These are phyloP conservation scores for Reinhardtius hippoglossoides DNA, from an alignment of 2,113 vertebrate genomes.

Conservation along the genomic window DNA sequence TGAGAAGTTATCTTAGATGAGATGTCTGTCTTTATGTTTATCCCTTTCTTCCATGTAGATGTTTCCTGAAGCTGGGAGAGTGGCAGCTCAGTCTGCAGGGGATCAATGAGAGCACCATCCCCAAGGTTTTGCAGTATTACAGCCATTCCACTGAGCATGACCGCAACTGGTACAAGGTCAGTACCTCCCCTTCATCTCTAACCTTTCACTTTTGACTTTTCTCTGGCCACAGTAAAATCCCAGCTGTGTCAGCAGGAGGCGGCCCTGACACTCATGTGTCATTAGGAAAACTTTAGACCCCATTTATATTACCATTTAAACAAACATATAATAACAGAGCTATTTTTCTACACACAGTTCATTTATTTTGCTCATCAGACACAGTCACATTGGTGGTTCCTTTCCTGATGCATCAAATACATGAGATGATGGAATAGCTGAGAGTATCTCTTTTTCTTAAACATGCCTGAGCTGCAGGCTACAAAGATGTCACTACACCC, in stretches of 20 bases:
- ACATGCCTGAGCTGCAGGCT: slow-evolving; percentile 34
- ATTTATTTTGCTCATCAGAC: slow-evolving; percentile 34
- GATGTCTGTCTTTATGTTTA: neutral
- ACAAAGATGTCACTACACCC: slow-evolving; percentile 19
- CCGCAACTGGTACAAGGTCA: slow-evolving; percentile 99
- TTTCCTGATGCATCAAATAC: slow-evolving; percentile 15
- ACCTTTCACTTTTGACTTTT: slow-evolving; percentile 48
- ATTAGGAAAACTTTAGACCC: slow-evolving; percentile 15
- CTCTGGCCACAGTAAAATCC: slow-evolving; percentile 38
- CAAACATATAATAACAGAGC: slow-evolving; percentile 15
- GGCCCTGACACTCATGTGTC: neutral
- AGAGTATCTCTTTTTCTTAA: slow-evolving; percentile 19
- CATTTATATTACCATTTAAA: slow-evolving; percentile 22
- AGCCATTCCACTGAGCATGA: slow-evolving; percentile 97
- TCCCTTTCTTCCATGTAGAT: slow-evolving; percentile 79
- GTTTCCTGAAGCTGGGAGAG: slow-evolving; percentile 97
- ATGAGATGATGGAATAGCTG: slow-evolving; percentile 29
- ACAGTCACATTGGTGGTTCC: neutral
- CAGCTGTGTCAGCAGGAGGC: slow-evolving; percentile 50
- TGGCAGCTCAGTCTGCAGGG: slow-evolving; percentile 99
- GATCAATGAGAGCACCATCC: slow-evolving; percentile 98
- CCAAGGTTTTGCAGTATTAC: slow-evolving; percentile 97
- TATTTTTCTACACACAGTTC: neutral
- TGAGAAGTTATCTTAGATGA: neutral
- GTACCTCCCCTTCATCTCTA: slow-evolving; percentile 21